Conservation (phyloP, 2,888 invertebrate genomes). For the Conops quadrifasciatus region DNA sequence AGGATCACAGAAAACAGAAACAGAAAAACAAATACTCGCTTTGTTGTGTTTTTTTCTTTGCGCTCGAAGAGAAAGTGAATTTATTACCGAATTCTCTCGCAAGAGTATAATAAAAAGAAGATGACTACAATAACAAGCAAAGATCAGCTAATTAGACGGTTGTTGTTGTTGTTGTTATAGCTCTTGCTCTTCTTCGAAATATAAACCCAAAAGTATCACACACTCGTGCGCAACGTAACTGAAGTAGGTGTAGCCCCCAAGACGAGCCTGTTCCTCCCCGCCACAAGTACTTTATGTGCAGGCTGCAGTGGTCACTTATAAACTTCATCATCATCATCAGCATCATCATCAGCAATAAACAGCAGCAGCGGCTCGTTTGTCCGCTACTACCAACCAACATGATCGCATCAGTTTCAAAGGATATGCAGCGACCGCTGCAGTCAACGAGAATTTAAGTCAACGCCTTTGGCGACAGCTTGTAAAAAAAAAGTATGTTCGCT, state of each 20-base stretch:
- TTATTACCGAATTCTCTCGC: conserved; percentile 7
- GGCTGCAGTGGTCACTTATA: no score
- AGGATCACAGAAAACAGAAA: neutral
- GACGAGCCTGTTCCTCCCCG: conserved; percentile 12
- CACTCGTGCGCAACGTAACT: neutral
- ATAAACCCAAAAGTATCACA: conserved; percentile 7
- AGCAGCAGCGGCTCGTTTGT: conserved; percentile 6
- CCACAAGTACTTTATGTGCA: neutral
- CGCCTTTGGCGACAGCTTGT: conserved; percentile 31
- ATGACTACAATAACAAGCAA: neutral
- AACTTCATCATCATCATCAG: neutral
- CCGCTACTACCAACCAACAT: no score
- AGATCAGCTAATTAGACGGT: neutral
- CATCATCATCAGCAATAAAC: neutral
- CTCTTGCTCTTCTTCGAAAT: neutral
- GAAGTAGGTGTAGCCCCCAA: conserved; percentile 22
- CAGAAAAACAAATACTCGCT: conserved; percentile 21
- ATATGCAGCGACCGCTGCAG: conserved; percentile 31
- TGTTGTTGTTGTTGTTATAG: neutral
- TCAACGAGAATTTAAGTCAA: conserved; percentile 20
- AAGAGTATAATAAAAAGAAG: conserved; percentile 10
- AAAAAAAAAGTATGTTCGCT: no score
- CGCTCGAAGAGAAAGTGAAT: conserved; percentile 9
- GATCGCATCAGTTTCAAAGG: conserved; percentile 41
- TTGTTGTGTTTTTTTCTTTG: no score